These are phyloP conservation scores for Sebastiscus albofasciatus DNA, from an alignment of 2,797 vertebrate species.

Conservation along the genomic window DNA sequence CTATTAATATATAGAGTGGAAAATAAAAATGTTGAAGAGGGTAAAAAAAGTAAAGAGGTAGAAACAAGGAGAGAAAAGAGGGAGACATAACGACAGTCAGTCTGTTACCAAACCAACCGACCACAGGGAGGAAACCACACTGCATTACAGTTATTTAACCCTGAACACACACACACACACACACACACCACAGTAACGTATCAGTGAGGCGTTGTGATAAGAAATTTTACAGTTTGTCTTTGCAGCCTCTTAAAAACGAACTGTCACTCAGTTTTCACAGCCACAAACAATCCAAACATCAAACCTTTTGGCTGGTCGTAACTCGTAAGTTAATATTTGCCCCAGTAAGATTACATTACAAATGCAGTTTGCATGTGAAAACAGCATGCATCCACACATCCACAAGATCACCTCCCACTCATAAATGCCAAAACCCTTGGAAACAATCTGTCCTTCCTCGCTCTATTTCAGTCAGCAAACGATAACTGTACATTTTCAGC, in stretches of 20 bases:
- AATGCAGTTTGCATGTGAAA: background rate
- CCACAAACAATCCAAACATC: background rate
- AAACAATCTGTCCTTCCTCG: background rate
- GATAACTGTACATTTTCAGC: background rate
- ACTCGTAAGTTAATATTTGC: background rate
- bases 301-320: background rate
- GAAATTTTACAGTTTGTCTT: conserved; percentile 44
- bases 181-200: conserved; percentile 34
- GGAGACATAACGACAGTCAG: conserved; percentile 46
- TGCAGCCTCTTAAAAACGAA: conserved; percentile 3
- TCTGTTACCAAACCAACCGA: conserved; percentile 61
- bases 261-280: background rate
- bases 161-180: conserved; percentile 30
- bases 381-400: background rate
- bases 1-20: background rate
- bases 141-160: conserved; percentile 63
- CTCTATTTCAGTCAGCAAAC: background rate
- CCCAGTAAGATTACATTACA: background rate
- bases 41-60: background rate
- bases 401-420: background rate
- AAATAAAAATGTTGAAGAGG: background rate
- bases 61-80: background rate
- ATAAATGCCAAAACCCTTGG: background rate
- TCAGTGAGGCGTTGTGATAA: conserved; percentile 52
- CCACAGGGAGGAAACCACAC: conserved; percentile 68